These are phyloP conservation scores for Nesogale talazaci DNA, from an alignment of 2,113 vertebrate genomes.

Conservation along the genomic window DNA sequence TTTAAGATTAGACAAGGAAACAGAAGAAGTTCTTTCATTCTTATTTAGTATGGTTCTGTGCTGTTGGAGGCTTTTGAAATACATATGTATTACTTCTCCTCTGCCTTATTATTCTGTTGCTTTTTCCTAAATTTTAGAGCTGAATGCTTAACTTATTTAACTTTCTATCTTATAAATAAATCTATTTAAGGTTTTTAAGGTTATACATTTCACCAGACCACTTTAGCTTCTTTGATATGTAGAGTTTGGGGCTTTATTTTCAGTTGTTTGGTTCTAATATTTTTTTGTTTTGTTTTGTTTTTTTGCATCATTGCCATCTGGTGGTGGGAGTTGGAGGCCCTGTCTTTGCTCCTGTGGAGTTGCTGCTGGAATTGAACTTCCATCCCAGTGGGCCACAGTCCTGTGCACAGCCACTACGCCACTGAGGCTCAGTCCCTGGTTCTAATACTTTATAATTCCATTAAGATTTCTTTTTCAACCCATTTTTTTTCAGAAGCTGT, in stretches of 20 bases:
- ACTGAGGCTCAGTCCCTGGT: no score
- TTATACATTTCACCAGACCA: not conserved
- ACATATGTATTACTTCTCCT: not conserved
- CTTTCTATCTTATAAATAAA: not conserved
- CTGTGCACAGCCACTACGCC: no score
- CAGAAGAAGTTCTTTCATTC: not conserved
- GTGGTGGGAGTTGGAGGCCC: no score
- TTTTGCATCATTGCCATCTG: no score
- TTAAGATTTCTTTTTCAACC: not conserved
- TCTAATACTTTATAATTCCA: not conserved
- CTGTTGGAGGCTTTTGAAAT: not conserved
- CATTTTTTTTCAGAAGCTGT: not conserved
- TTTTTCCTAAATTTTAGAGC: constrained; percentile 30
- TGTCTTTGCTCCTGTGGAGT: no score
- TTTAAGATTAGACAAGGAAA: not conserved
- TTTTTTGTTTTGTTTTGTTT: not conserved
- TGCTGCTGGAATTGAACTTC: no score
- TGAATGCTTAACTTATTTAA: not conserved
- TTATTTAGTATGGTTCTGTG: not conserved
- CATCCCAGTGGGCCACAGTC: no score
- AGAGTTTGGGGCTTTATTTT: no score
- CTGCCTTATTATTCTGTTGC: not conserved
- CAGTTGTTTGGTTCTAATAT: not conserved
- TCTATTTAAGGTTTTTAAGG: not conserved
- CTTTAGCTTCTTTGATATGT: not conserved